Conservation (phyloP, 1,140 invertebrate species). For the Pantala flavescens region DNA sequence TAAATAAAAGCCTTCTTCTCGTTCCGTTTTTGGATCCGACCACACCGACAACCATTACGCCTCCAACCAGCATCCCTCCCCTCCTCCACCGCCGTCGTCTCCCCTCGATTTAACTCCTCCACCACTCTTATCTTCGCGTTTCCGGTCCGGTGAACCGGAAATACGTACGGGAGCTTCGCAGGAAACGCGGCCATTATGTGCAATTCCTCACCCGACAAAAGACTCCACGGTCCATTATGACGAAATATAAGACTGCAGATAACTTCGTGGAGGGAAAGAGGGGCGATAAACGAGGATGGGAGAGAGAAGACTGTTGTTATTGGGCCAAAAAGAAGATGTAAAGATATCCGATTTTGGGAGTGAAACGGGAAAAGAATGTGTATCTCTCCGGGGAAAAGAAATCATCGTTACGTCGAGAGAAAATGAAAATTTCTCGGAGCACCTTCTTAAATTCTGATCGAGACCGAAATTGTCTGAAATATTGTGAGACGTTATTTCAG, state of each 20-base stretch:
- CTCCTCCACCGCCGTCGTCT: neutral
- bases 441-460: too few species aligned
- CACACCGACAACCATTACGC: too few species aligned
- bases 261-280: neutral
- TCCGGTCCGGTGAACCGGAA: constrained; percentile 5
- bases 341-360: neutral
- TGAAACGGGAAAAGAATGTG: neutral
- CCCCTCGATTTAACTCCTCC: neutral
- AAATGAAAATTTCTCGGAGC: too few species aligned
- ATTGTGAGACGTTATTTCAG: too few species aligned
- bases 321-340: neutral
- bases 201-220: constrained; percentile 8
- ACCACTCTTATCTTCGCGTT: neutral
- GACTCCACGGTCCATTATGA: constrained; percentile 7
- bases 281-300: neutral
- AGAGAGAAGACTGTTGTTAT: too few species aligned
- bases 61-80: too few species aligned
- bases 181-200: constrained; percentile 1
- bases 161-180: constrained; percentile 7
- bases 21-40: too few species aligned
- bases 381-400: neutral
- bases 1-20: too few species aligned
- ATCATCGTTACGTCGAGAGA: neutral
- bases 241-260: constrained; percentile 9
- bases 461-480: too few species aligned